Percentiles rank a stretch among this genome's conserved stretches.
Evolutionary conservation across 2,113 vertebrate species (phyloP).

Genomic region (Oreochromis niloticus): DNA sequence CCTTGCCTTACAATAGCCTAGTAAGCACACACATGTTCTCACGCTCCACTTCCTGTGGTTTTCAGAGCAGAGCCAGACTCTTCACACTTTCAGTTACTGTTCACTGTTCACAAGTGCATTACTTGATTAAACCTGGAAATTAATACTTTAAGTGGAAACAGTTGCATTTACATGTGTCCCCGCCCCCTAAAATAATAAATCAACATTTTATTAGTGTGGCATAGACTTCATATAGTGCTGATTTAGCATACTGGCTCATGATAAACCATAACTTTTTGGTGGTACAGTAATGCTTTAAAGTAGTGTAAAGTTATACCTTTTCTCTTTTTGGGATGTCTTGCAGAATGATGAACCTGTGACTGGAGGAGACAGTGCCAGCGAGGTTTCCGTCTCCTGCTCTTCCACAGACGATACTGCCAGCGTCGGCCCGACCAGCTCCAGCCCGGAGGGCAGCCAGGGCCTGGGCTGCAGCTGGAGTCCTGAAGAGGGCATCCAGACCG

Average conservation of each 20-base stretch:
- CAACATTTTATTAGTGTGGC: background rate
- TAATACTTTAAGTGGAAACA: background rate
- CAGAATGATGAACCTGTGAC: conserved; percentile 65
- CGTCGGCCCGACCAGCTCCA: conserved; percentile 82
- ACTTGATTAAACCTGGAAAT: background rate
- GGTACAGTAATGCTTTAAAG: background rate
- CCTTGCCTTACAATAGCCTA: background rate
- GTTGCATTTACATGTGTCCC: conserved; percentile 5
- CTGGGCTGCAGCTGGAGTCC: conserved; percentile 57
- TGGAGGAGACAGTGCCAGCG: conserved; percentile 74
- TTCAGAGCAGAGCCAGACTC: background rate
- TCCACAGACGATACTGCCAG: conserved; percentile 86
- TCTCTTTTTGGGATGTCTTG: background rate
- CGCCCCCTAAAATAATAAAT: background rate
- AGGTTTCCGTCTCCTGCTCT: conserved; percentile 79
- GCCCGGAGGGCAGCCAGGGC: conserved; percentile 69
- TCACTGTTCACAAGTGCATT: background rate
- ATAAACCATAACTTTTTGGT: background rate
- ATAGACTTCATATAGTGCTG: background rate
- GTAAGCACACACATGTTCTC: background rate
- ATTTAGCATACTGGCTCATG: background rate
- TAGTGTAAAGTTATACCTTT: background rate
- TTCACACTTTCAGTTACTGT: background rate
- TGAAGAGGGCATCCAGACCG: conserved; percentile 28
- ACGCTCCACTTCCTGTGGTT: background rate